These are phyloP conservation scores for Moxostoma hubbsi DNA, from an alignment of 2,797 vertebrate species.

Conservation along the genomic window DNA sequence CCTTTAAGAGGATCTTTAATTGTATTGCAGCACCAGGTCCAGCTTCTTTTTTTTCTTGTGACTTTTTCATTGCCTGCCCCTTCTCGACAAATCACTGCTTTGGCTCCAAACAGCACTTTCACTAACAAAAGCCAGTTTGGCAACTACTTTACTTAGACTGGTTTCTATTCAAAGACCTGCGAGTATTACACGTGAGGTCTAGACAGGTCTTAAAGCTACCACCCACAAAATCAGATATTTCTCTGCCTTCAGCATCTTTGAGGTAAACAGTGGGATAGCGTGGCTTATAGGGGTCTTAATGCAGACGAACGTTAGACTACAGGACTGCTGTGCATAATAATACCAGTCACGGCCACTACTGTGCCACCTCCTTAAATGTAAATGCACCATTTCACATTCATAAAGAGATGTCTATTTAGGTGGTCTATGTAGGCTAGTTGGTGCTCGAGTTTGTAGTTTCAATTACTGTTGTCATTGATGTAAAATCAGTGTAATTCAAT, in stretches of 20 bases:
- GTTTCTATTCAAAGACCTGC: conserved; percentile 33
- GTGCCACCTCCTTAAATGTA: conserved; percentile 22
- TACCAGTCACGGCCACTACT: conserved; percentile 12
- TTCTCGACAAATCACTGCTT: background rate
- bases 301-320: conserved; percentile 17
- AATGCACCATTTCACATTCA: conserved; percentile 42
- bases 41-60: conserved; percentile 6
- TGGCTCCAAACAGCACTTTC: conserved; percentile 14
- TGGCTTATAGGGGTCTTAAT: conserved; percentile 1
- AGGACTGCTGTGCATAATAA: conserved; percentile 42
- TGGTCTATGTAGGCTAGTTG: background rate
- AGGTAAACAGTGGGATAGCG: conserved; percentile 21
- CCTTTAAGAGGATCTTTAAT: too few relatives aligned
- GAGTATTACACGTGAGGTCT: conserved; percentile 47
- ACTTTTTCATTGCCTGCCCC: conserved; percentile 2
- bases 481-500: too few relatives aligned
- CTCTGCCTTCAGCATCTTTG: conserved; percentile 32
- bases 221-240: conserved; percentile 34
- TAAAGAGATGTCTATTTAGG: conserved; percentile 26
- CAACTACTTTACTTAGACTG: conserved; percentile 7
- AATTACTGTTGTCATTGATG: background rate
- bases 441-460: background rate
- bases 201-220: conserved; percentile 51
- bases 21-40: too few relatives aligned
- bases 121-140: conserved; percentile 38